phyloP scores from a whole-genome alignment of 2,888 invertebrate species.

The Chrysomela aeneicollis region DNA sequence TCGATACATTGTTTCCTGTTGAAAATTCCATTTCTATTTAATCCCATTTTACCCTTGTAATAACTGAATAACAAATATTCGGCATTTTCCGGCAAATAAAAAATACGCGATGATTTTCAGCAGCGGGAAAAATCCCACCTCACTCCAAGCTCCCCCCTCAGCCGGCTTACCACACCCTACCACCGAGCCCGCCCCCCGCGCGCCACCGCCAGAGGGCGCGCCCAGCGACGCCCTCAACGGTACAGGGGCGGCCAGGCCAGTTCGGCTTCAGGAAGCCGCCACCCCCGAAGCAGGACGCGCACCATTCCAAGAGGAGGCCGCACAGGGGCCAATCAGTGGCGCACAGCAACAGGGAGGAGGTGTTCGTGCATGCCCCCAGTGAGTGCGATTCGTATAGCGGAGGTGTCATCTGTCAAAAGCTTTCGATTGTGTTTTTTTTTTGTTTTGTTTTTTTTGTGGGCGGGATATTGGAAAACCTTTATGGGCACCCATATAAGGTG shows the following conservation, averaged over 20 bases:
- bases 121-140: conserved; percentile 9
- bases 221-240: not conserved
- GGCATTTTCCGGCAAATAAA: too few species aligned
- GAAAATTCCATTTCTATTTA: too few species aligned
- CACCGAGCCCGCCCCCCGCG: conserved; percentile 3
- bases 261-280: conserved; percentile 14
- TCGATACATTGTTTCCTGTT: too few species aligned
- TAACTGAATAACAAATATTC: too few species aligned
- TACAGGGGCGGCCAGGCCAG: conserved; percentile 8
- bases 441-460: too few species aligned
- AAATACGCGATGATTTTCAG: too few species aligned
- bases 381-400: too few species aligned
- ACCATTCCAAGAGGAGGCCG: conserved; percentile 6
- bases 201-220: not conserved
- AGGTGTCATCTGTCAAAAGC: too few species aligned
- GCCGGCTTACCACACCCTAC: conserved; percentile 14
- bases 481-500: too few species aligned
- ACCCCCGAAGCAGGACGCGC: not conserved
- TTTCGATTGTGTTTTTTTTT: too few species aligned
- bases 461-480: too few species aligned
- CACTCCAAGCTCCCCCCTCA: conserved; percentile 11
- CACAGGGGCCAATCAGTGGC: not conserved
- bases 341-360: conserved; percentile 20
- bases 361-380: conserved; percentile 11
- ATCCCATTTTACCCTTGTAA: too few species aligned